Conservation (phyloP, 2,888 invertebrate genomes). For the Oligia latruncula region DNA sequence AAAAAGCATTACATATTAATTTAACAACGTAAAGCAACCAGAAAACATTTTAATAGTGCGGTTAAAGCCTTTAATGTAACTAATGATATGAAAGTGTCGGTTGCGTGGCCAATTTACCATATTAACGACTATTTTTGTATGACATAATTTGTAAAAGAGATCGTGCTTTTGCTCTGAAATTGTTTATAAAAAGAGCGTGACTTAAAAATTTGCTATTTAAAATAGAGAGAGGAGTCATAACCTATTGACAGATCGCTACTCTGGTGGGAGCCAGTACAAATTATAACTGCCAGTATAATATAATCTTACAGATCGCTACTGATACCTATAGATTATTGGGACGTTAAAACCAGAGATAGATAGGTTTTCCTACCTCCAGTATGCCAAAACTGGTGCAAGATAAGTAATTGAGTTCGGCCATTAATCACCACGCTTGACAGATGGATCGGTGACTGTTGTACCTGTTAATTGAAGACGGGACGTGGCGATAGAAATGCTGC, state of each 20-base stretch:
- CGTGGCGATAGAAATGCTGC: conserved; percentile 3
- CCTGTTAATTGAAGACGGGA: background rate
- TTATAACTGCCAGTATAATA: no score
- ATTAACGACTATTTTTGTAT: conserved; percentile 52
- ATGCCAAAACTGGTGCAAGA: no score
- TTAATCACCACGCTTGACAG: no score
- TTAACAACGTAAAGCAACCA: conserved; percentile 22
- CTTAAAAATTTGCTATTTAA: background rate
- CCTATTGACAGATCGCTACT: no score
- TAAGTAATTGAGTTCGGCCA: no score
- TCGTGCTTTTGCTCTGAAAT: conserved; percentile 28
- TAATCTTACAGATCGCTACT: no score
- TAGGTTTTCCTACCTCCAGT: no score
- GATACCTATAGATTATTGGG: no score
- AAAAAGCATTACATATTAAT: conserved; percentile 11
- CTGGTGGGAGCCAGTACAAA: no score
- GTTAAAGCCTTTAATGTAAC: conserved; percentile 50
- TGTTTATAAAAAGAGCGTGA: background rate
- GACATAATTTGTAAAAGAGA: conserved; percentile 42
- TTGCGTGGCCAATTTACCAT: conserved; percentile 51
- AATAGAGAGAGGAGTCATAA: background rate
- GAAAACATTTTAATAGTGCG: conserved; percentile 55
- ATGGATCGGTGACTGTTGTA: background rate
- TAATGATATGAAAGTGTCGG: conserved; percentile 49
- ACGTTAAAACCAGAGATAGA: no score